These are phyloP conservation scores for Sminthurides aquaticus DNA, from an alignment of 2,888 invertebrate species.

Conservation along the genomic window DNA sequence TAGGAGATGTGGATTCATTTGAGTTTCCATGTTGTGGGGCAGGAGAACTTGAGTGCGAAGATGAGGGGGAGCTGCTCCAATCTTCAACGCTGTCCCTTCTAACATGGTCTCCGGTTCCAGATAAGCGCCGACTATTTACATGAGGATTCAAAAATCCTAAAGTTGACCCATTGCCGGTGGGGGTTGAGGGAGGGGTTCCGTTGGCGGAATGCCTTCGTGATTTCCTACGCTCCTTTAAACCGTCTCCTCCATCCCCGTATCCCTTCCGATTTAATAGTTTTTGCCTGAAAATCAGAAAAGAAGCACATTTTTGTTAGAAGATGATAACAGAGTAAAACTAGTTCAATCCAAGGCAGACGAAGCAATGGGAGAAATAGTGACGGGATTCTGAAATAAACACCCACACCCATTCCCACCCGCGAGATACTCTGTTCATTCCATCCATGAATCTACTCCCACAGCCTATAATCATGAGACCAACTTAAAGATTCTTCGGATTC, in stretches of 20 bases:
- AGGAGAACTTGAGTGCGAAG: constrained; percentile 48
- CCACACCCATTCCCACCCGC: too few species aligned
- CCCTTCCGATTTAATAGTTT: constrained; percentile 62
- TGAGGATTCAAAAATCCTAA: constrained; percentile 33
- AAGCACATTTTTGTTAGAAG: too few species aligned
- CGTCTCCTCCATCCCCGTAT: constrained; percentile 29
- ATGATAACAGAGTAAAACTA: too few species aligned
- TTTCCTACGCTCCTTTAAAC: constrained; percentile 60
- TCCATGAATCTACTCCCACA: too few species aligned
- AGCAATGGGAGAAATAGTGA: too few species aligned
- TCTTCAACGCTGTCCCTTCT: constrained; percentile 46
- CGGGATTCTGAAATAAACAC: too few species aligned
- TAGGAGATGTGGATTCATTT: constrained; percentile 47
- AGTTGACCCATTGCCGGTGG: constrained; percentile 36
- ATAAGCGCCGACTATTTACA: constrained; percentile 35
- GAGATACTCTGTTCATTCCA: too few species aligned
- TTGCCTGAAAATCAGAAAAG: constrained; percentile 51
- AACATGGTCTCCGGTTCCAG: constrained; percentile 44
- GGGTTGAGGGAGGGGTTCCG: constrained; percentile 49
- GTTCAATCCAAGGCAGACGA: too few species aligned
- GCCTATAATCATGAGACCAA: too few species aligned
- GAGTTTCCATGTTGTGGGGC: constrained; percentile 45
- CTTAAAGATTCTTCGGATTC: too few species aligned
- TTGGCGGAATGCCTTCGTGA: constrained; percentile 69
- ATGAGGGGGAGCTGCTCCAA: constrained; percentile 54